These are phyloP conservation scores for Ochropleura plecta DNA, from an alignment of 2,888 invertebrate species.

Conservation along the genomic window DNA sequence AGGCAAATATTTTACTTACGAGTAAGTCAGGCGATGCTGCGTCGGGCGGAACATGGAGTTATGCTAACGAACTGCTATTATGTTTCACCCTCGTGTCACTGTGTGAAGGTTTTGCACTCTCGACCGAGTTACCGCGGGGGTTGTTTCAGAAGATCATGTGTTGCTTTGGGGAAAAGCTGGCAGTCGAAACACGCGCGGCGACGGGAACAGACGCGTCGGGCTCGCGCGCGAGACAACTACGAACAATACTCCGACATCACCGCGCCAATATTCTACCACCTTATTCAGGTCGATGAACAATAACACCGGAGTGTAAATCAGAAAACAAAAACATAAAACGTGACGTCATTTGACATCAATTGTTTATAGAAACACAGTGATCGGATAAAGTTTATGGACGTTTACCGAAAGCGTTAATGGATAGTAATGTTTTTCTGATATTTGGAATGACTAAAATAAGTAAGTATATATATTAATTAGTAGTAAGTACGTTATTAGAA, in stretches of 20 bases:
- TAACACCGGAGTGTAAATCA: slow-evolving; percentile 73
- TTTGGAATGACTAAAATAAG: slow-evolving; percentile 87
- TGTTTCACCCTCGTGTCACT: slow-evolving; percentile 87
- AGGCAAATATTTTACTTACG: slow-evolving; percentile 83
- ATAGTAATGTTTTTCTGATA: slow-evolving; percentile 78
- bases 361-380: slow-evolving; percentile 62
- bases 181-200: slow-evolving; percentile 76
- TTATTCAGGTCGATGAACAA: slow-evolving; percentile 76
- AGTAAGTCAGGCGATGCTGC: slow-evolving; percentile 74
- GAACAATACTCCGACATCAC: slow-evolving; percentile 66
- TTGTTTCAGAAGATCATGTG: slow-evolving; percentile 88
- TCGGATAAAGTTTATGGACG: slow-evolving; percentile 68
- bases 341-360: slow-evolving; percentile 65
- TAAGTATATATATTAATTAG: slow-evolving; percentile 73
- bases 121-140: slow-evolving; percentile 87
- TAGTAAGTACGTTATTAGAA: slow-evolving; percentile 22
- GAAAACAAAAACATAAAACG: slow-evolving; percentile 67
- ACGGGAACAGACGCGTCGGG: slow-evolving; percentile 72
- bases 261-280: slow-evolving; percentile 67
- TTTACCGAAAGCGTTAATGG: slow-evolving; percentile 74
- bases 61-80: slow-evolving; percentile 89
- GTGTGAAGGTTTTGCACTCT: slow-evolving; percentile 90
- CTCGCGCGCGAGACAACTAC: slow-evolving; percentile 45
- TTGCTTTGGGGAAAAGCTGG: slow-evolving; percentile 84
- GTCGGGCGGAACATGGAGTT: slow-evolving; percentile 74